Evolutionary conservation across 2,797 vertebrate genomes (phyloP).

Genomic region (Yasuhikotakia modesta): DNA sequence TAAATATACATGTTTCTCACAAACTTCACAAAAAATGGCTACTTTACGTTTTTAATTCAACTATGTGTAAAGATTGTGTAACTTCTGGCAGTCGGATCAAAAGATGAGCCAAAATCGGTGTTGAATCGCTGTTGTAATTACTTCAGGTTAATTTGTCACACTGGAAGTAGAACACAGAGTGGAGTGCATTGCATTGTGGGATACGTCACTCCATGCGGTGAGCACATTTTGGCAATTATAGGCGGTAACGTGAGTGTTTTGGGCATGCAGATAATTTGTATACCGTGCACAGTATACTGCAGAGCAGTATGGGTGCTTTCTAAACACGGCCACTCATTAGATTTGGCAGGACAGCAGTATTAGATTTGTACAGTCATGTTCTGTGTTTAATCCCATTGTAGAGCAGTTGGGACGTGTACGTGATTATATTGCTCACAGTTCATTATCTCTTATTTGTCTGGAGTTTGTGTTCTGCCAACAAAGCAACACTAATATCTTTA

Average conservation of each 20-base stretch:
- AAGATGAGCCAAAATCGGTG: not conserved
- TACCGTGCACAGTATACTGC: not conserved
- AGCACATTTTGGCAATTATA: not conserved
- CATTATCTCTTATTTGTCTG: conserved; percentile 42
- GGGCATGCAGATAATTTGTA: not conserved
- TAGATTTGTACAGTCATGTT: conserved; percentile 39
- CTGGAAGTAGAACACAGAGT: not conserved
- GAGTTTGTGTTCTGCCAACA: conserved; percentile 34
- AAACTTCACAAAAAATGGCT: not conserved
- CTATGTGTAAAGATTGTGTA: not conserved
- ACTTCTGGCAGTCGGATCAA: not conserved
- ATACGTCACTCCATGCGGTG: not conserved
- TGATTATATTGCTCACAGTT: conserved; percentile 37
- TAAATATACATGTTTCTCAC: not conserved
- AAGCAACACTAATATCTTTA: conserved; percentile 38
- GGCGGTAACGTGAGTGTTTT: not conserved
- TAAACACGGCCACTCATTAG: conserved; percentile 27
- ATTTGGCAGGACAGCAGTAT: conserved; percentile 30
- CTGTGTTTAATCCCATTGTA: conserved; percentile 39
- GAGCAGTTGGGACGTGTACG: conserved; percentile 42
- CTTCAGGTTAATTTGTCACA: conserved; percentile 10
- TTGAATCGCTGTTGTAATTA: not conserved
- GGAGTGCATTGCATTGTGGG: not conserved
- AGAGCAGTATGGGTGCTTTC: not conserved
- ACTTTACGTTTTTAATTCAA: not conserved